A percentile compares a stretch with the other conserved stretches of the same genome.
phyloP scores from a whole-genome alignment of 2,888 invertebrate species.

The Clivina fossor region DNA sequence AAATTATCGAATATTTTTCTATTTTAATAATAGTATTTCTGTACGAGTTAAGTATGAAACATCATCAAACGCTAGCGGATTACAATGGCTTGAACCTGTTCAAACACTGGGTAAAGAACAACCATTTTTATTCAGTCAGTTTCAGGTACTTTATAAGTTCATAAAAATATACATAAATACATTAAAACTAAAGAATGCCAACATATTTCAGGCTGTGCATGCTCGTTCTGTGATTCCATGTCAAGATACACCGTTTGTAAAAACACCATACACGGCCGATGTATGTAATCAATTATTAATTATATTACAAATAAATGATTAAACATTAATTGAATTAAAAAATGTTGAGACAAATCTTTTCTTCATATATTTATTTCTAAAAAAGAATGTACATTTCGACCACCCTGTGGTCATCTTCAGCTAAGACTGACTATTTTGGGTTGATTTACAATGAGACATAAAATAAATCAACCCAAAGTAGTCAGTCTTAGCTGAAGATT shows the following conservation, averaged over 20 bases:
- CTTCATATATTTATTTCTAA: too few relatives aligned
- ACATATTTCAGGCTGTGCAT: conserved; percentile 87
- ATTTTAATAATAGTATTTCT: conserved; percentile 53
- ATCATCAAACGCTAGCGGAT: conserved; percentile 73
- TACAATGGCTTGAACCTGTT: conserved; percentile 85
- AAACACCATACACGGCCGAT: conserved; percentile 78
- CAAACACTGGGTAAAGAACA: conserved; percentile 86
- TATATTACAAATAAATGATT: too few relatives aligned
- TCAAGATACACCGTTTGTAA: conserved; percentile 90
- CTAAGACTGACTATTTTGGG: too few relatives aligned
- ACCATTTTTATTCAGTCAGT: conserved; percentile 85
- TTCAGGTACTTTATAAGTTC: conserved; percentile 59
- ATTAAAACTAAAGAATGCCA: conserved; percentile 19
- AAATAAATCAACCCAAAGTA: too few relatives aligned
- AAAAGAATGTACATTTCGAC: too few relatives aligned
- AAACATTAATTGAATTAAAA: too few relatives aligned
- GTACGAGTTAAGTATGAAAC: conserved; percentile 75
- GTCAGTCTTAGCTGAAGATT: too few relatives aligned
- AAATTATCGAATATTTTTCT: conserved; percentile 15
- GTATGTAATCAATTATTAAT: conserved; percentile 47
- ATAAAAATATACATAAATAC: conserved; percentile 12
- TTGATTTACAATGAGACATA: too few relatives aligned
- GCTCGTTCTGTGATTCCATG: conserved; percentile 88
- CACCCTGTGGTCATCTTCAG: too few relatives aligned
- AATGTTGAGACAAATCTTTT: too few relatives aligned